Evolutionary conservation across 2,113 vertebrate genomes (phyloP).

Genomic region (Atractosteus spatula): DNA sequence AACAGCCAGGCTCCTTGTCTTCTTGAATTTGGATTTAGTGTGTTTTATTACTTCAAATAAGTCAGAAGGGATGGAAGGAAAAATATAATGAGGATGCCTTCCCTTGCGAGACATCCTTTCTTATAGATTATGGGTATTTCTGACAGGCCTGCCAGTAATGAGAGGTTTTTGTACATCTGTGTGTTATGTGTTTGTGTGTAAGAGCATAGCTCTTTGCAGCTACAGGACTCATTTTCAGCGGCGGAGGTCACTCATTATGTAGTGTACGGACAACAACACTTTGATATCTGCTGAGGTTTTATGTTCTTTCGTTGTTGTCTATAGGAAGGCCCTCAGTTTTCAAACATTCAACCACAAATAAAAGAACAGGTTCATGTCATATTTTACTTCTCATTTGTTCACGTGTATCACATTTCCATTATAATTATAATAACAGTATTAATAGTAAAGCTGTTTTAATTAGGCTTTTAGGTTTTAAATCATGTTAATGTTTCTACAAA

Average conservation of each 20-base stretch:
- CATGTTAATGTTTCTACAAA: too few species aligned
- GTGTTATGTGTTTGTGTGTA: constrained; percentile 34
- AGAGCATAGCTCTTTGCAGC: background rate
- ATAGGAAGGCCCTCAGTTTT: too few species aligned
- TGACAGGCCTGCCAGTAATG: constrained; percentile 40
- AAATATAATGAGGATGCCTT: constrained; percentile 43
- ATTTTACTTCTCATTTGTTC: too few species aligned
- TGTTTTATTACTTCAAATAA: constrained; percentile 54
- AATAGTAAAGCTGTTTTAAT: too few species aligned
- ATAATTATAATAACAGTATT: too few species aligned
- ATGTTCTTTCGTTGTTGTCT: background rate
- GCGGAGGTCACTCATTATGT: background rate
- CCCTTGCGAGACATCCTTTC: constrained; percentile 44
- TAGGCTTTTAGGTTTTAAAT: too few species aligned
- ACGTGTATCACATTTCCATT: too few species aligned
- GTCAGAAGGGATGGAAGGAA: constrained; percentile 47
- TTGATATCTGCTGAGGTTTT: background rate
- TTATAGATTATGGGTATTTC: constrained; percentile 57
- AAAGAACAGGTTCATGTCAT: too few species aligned
- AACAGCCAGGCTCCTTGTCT: constrained; percentile 52
- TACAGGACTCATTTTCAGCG: background rate
- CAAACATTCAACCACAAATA: too few species aligned
- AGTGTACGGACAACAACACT: background rate
- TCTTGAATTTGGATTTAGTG: constrained; percentile 48
- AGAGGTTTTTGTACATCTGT: constrained; percentile 25